Evolutionary conservation across 2,888 invertebrate species (phyloP).

Genomic region (Achlya flavicornis): DNA sequence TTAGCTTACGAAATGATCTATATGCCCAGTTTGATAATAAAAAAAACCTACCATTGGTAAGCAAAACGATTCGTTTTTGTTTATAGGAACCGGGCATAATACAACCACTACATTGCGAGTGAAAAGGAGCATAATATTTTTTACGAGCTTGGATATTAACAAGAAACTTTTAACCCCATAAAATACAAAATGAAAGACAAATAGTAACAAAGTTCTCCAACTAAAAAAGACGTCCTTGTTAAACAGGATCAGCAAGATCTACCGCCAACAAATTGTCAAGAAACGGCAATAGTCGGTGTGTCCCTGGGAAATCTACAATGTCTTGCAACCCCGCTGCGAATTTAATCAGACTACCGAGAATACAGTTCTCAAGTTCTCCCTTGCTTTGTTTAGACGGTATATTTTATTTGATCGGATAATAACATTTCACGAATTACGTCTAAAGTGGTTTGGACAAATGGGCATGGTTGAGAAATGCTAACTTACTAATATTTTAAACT

Average conservation of each 20-base stretch:
- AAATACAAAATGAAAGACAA: background rate
- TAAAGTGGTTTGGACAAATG: background rate
- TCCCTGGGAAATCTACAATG: constrained; percentile 6
- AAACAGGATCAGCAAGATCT: background rate
- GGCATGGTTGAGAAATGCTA: background rate
- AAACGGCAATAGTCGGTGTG: background rate
- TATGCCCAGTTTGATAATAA: too few relatives aligned
- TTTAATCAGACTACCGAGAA: background rate
- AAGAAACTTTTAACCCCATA: too few relatives aligned
- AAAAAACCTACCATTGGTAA: too few relatives aligned
- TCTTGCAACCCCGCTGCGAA: constrained; percentile 5
- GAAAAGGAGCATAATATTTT: too few relatives aligned
- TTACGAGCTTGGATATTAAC: too few relatives aligned
- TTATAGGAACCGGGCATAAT: too few relatives aligned
- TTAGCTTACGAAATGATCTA: too few relatives aligned
- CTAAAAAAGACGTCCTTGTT: background rate
- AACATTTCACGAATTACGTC: background rate
- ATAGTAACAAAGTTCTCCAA: background rate
- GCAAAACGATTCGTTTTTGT: too few relatives aligned
- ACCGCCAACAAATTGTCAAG: constrained; percentile 5
- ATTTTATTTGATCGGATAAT: background rate
- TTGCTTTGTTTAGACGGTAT: background rate
- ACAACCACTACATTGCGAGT: too few relatives aligned
- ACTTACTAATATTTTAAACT: background rate
- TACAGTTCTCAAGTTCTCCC: background rate